Conservation (phyloP, 2,797 vertebrate species). For the Gambelia wislizenii region DNA sequence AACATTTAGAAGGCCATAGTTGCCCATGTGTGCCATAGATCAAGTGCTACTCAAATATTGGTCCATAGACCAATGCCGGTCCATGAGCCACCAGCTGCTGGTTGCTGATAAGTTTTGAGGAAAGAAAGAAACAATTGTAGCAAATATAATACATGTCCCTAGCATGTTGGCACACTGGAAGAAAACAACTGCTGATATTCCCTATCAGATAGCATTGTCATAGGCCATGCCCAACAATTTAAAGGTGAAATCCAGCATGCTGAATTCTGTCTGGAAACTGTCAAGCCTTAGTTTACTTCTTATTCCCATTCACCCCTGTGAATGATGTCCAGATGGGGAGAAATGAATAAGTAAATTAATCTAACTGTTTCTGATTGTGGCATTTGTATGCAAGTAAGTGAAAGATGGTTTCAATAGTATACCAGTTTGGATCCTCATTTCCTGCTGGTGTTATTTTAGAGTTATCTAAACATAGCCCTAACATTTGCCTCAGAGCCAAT, state of each 20-base stretch:
- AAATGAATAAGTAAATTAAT: constrained; percentile 3
- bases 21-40: no score
- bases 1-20: no score
- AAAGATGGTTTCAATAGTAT: neutral
- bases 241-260: neutral
- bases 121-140: no score
- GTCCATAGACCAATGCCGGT: no score
- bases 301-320: neutral
- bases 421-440: neutral
- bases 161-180: no score
- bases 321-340: neutral
- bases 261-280: neutral
- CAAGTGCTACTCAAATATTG: no score
- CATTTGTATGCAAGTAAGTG: constrained; percentile 9
- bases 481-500: neutral
- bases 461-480: neutral
- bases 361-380: neutral
- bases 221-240: neutral
- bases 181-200: no score
- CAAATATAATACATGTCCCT: no score
- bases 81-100: no score
- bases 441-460: neutral
- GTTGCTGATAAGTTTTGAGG: no score
- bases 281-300: neutral
- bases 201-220: no score